Evolutionary conservation across 1,140 invertebrate genomes (phyloP), one percentile per base, ranked within the genome.

Genomic region (Drosophila tristis): DNA sequence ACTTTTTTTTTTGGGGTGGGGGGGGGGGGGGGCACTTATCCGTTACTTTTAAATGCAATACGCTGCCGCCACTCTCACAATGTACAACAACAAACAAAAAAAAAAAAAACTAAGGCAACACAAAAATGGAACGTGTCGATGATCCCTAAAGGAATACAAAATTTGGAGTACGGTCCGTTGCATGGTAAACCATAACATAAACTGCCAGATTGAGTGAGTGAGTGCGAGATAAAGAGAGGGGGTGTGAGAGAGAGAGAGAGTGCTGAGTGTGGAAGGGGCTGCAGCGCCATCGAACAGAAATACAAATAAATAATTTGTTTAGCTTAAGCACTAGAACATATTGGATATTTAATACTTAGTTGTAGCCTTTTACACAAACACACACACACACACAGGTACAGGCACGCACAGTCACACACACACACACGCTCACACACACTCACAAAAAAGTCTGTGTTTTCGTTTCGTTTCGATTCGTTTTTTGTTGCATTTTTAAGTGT

Each of bases 331-430:
- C 72, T 84, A 87, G 53, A 80, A 77, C 79, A 87, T 87, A 87
- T 89, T 87, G 59, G 84, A 87, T 87, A 87, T 89, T 87, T 87
- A 87, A 87, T 87, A 87, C 84, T 87, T 87, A 87, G 68, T 78
- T 60, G 81, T 85, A 85, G 81, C 81, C 81, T 81, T 80, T 65
- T 80, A 68, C 59, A 73, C 61, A 73, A 43, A 55, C 42, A 42
- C 29, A 23, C 23, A 42, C 43, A 55, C 35, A 25, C 20, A 11
- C 35, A 43, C 11, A 23, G 31, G 31, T 9, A 35, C 16, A 20
- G 9, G 15, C 43, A 45, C n/a, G 15, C 13, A 50, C 23, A 25
- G 2, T 2, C 3, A 4, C 23, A 25, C 23, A 25, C 0, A 25
- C 23, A 25, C 23, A 25, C 23, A 23, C 0, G 70, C 65, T 61